A percentile compares a stretch with the other conserved stretches of the same genome.
phyloP scores from a whole-genome alignment of 2,113 vertebrate genomes.

The Callithrix jacchus region DNA sequence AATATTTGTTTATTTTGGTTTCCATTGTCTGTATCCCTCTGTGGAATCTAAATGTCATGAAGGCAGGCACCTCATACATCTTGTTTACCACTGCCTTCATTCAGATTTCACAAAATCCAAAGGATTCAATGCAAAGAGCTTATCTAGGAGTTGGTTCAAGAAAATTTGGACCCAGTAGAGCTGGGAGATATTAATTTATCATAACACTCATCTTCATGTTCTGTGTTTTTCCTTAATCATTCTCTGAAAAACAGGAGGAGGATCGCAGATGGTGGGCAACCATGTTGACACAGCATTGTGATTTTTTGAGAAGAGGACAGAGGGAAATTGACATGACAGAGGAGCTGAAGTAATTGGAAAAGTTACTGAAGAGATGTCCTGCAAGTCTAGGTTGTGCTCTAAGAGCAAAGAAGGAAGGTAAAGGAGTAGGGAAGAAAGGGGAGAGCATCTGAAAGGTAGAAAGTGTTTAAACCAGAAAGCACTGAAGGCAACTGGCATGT shows the following conservation, averaged over 20 bases:
- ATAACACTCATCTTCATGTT: background rate
- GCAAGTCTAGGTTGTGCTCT: background rate
- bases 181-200: background rate
- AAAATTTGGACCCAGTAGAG: background rate
- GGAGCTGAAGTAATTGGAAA: background rate
- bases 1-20: background rate
- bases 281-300: background rate
- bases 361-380: background rate
- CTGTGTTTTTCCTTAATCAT: background rate
- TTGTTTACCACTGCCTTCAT: background rate
- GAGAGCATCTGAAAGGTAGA: too few species aligned
- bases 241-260: background rate
- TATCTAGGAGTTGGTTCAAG: background rate
- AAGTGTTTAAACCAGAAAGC: background rate
- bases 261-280: background rate
- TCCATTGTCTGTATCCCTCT: background rate
- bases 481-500: background rate
- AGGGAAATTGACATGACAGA: background rate
- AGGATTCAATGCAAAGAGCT: background rate
- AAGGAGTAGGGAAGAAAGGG: background rate
- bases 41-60: accelerated
- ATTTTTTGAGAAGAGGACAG: background rate
- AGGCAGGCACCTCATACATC: background rate
- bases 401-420: background rate
- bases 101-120: background rate